These are phyloP conservation scores for Cheilosia vernalis DNA, from an alignment of 2,888 invertebrate species.

Conservation along the genomic window DNA sequence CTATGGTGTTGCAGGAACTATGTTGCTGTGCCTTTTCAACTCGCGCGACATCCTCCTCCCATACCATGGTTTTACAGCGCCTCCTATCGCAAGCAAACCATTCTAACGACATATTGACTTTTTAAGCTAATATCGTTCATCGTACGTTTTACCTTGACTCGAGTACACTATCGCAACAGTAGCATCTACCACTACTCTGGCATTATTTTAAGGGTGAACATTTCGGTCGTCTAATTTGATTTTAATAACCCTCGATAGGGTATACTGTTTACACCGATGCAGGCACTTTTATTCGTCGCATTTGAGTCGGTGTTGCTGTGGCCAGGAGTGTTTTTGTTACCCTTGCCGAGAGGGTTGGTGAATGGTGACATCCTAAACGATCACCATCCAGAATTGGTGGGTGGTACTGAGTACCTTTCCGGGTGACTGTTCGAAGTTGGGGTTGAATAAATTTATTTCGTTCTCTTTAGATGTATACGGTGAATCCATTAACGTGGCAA, in stretches of 20 bases:
- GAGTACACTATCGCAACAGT: constrained; percentile 35
- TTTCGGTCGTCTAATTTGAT: constrained; percentile 71
- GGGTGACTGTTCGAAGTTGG: constrained; percentile 25
- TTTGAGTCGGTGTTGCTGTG: constrained; percentile 27
- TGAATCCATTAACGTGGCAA: constrained; percentile 62
- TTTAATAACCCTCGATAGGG: constrained; percentile 70
- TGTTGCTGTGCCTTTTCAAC: constrained; percentile 21
- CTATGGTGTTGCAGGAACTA: not conserved
- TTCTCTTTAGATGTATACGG: constrained; percentile 14
- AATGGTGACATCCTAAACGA: constrained; percentile 57
- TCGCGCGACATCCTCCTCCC: not conserved
- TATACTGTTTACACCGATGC: constrained; percentile 50
- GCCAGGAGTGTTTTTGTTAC: constrained; percentile 22
- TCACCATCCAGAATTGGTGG: constrained; percentile 29
- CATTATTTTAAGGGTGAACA: constrained; percentile 57
- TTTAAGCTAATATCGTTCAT: constrained; percentile 71
- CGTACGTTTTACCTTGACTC: constrained; percentile 60
- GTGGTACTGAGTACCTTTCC: constrained; percentile 38
- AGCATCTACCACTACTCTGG: constrained; percentile 9
- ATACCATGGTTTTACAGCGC: not conserved
- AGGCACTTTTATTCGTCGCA: constrained; percentile 61
- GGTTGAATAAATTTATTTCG: constrained; percentile 16
- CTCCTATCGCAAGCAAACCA: constrained; percentile 65
- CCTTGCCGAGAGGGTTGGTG: constrained; percentile 33
- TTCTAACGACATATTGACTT: constrained; percentile 73